phyloP scores from a whole-genome alignment of 1,140 invertebrate genomes.

The Rhyacophila brunnea region DNA sequence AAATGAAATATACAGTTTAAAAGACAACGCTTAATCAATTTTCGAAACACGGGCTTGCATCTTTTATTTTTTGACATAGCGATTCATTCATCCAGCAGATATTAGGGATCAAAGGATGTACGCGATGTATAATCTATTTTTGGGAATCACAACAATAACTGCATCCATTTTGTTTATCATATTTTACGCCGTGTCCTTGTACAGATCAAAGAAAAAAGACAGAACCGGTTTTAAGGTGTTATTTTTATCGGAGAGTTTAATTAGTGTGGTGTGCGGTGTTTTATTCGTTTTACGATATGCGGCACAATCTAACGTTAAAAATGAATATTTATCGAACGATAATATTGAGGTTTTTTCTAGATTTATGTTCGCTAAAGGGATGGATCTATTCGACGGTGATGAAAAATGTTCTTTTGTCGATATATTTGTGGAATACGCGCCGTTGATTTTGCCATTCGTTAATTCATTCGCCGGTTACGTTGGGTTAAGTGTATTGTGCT shows the following conservation, averaged over 20 bases:
- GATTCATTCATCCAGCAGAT: no score
- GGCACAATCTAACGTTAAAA: not conserved
- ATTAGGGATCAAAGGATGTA: no score
- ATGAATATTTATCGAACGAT: not conserved
- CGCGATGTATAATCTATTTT: not conserved
- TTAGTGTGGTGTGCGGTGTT: conserved; percentile 44
- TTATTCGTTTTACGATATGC: conserved; percentile 39
- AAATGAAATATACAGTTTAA: no score
- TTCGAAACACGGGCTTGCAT: no score
- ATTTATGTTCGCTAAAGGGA: not conserved
- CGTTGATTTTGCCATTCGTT: conserved; percentile 44
- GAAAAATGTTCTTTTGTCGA: conserved; percentile 40
- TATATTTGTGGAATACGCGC: conserved; percentile 44
- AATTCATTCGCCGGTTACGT: conserved; percentile 42
- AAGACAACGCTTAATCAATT: no score
- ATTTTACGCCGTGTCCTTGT: not conserved
- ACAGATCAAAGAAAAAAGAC: not conserved
- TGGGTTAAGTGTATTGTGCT: conserved; percentile 7
- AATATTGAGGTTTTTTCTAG: not conserved
- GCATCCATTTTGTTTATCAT: not conserved
- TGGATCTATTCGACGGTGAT: not conserved
- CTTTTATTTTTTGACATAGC: no score
- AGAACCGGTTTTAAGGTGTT: not conserved
- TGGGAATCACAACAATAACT: not conserved
- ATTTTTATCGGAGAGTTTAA: conserved; percentile 44